These are phyloP conservation scores for Papilio elwesi DNA, from an alignment of 2,888 invertebrate genomes.

Conservation along the genomic window DNA sequence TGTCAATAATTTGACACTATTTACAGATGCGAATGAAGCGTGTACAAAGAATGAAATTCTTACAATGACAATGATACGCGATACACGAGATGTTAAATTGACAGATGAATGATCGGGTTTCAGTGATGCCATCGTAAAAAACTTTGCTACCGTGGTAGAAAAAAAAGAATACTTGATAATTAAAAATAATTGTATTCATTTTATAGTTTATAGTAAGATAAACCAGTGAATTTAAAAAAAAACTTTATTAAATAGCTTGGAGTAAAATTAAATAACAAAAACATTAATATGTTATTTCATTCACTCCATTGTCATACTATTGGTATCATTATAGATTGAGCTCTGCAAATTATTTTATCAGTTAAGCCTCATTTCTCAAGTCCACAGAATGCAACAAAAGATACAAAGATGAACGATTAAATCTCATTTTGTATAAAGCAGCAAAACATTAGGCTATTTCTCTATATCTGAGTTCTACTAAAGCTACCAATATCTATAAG, in stretches of 20 bases:
- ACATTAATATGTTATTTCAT: no score
- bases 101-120: slow-evolving; percentile 17
- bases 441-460: no score
- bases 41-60: slow-evolving; percentile 21
- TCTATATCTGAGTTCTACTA: not conserved
- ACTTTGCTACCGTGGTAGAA: slow-evolving; percentile 1
- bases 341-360: no score
- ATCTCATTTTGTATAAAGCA: no score
- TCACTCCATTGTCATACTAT: no score
- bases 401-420: no score
- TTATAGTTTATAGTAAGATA: not conserved
- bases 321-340: no score
- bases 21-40: slow-evolving; percentile 22
- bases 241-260: no score
- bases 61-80: not conserved
- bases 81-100: slow-evolving; percentile 9
- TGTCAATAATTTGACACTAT: slow-evolving; percentile 33
- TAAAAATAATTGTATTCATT: no score
- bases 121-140: slow-evolving; percentile 14
- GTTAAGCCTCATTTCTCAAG: no score
- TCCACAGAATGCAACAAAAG: no score
- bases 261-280: no score
- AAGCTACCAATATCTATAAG: not conserved
- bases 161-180: not conserved
- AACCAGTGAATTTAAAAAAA: not conserved